Evolutionary conservation across 37 sponge, comb jelly and placozoan genomes (phyloP).

Genomic region (Oscarella lobularis): DNA sequence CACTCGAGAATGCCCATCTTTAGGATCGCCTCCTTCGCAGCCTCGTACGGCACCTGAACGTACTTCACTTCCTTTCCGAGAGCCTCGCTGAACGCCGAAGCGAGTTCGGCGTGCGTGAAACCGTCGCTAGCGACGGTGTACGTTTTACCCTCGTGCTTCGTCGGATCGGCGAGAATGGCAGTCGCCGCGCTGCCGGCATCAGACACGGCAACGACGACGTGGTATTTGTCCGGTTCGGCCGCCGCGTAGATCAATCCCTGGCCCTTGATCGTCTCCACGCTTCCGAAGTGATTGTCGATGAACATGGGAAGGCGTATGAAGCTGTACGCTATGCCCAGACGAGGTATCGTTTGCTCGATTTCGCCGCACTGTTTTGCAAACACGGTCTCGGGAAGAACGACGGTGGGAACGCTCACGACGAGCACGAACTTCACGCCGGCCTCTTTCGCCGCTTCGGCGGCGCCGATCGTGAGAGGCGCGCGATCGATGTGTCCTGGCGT

Average conservation of each 20-base stretch:
- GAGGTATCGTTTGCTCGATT: constrained; percentile 4
- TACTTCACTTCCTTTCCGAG: constrained; percentile 25
- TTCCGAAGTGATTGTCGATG: constrained; percentile 11
- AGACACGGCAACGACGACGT: constrained; percentile 11
- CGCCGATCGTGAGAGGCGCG: constrained; percentile 7
- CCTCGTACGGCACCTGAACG: constrained; percentile 19
- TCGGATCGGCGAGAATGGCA: constrained; percentile 12
- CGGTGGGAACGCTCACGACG: constrained; percentile 15
- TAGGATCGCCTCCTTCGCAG: constrained; percentile 23
- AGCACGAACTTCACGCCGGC: constrained; percentile 27
- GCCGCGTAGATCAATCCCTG: neutral
- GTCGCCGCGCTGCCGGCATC: constrained; percentile 38
- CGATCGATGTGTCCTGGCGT: constrained; percentile 24
- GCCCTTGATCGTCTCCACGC: neutral
- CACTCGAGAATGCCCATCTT: constrained; percentile 21
- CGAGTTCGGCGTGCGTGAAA: constrained; percentile 14
- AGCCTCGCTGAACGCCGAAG: constrained; percentile 5
- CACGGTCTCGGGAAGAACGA: constrained; percentile 7
- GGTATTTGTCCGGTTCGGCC: neutral
- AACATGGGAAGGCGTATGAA: constrained; percentile 32
- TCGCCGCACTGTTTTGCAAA: constrained; percentile 16
- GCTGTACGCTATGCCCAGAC: constrained; percentile 17
- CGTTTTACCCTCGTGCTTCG: constrained; percentile 17
- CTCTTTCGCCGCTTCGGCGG: constrained; percentile 26
- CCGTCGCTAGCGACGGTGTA: constrained; percentile 39